Base-by-base conservation (phyloP, 2,888 invertebrate species). In the Synanthedon formicaeformis region DNA sequence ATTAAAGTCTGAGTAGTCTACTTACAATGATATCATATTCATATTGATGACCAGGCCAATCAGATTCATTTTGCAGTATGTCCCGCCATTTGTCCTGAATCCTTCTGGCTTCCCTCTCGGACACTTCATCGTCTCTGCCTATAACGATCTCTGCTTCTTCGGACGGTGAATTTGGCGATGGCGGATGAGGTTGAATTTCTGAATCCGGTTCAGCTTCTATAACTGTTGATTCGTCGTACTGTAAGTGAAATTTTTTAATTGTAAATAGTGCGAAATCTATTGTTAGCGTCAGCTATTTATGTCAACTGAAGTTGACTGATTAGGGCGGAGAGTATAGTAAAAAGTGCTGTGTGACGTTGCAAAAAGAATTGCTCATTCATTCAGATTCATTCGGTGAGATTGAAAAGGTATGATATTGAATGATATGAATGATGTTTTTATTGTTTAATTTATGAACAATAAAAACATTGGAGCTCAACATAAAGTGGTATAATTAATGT, bases 11-110 rank as follows among this genome's bases (percentile, higher is more conserved):
- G 18, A 18, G 18, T 18, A 41, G 1, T 8, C 10, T 53, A 85
- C 91, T 82, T 73, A 95, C 95, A 77, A 95, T 91, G 72, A 96
- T 92, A 71, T 94, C 93, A 57, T 91, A 92, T 53, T 93, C 92
- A 18, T 78, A 69, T 57, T 77, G 75, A 55, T 85, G 79, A 1
- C 84, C 86, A 0, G 88, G 86, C 85, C 88, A 86, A 57, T 88
- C 88, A 0, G 71, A 68, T 54, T 88, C 87, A 0, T 89, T 86
- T 3, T 90, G 90, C 64, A 96, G 86, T 54, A 92, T 90, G 70
- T 92, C 92, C 73, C 91, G 91, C 91, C 93, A 93, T 73, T 93
- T 93, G 54, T 93, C 91, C 76, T 92, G 91, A 53, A 95, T 92
- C n/a, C 92, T 88, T 48, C 90, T 85, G 56, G 91, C 91, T 55